Conservation (phyloP, 2,113 vertebrate genomes). For the Manacus vitellinus region DNA sequence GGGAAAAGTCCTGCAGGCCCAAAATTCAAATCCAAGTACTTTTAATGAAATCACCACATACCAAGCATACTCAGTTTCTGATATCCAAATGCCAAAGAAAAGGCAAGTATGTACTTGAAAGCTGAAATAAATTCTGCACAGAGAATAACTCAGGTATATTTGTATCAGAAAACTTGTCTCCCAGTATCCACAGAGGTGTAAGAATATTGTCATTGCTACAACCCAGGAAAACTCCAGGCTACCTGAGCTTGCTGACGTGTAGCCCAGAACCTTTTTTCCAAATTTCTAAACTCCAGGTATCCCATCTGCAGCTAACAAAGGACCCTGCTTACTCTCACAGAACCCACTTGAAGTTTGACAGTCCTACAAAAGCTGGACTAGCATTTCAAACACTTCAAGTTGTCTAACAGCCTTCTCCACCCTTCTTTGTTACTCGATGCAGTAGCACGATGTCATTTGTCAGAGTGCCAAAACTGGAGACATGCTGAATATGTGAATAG, state of each 20-base stretch:
- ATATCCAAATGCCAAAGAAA: not conserved
- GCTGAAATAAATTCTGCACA: not conserved
- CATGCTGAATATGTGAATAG: conserved; percentile 76
- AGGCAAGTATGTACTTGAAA: not conserved
- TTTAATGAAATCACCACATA: not conserved
- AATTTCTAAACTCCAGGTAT: conserved; percentile 24
- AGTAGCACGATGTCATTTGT: conserved; percentile 65
- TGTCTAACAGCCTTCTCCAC: conserved; percentile 50
- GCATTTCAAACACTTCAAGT: conserved; percentile 20
- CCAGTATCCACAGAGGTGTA: not conserved
- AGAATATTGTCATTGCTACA: conserved; percentile 15
- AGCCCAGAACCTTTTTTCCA: conserved; percentile 4
- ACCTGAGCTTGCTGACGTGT: conserved; percentile 16
- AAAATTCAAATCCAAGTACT: not conserved
- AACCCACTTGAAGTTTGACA: not conserved
- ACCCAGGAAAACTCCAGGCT: not conserved
- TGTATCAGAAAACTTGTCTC: not conserved
- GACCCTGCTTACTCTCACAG: not conserved
- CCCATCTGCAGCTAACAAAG: not conserved
- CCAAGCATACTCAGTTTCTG: not conserved
- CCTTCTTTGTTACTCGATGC: conserved; percentile 63
- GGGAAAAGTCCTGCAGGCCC: not conserved
- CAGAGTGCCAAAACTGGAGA: conserved; percentile 64
- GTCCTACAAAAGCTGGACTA: not conserved
- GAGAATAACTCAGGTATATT: not conserved